These are phyloP conservation scores for Sclerodermus sp. DNA, from an alignment of 2,888 invertebrate genomes.

Conservation along the genomic window DNA sequence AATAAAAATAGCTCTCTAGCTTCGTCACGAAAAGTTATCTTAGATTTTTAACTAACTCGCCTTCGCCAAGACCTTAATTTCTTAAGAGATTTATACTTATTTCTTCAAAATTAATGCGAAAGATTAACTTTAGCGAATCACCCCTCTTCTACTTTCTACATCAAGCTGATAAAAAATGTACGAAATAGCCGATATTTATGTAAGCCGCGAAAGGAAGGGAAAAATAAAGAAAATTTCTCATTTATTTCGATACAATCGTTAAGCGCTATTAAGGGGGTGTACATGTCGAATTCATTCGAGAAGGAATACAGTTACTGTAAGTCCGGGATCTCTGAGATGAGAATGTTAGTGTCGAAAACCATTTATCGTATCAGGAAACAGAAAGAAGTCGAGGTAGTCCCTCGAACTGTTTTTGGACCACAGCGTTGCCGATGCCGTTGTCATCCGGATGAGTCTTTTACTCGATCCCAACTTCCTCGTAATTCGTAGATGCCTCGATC, in stretches of 20 bases:
- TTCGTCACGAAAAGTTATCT: constrained; percentile 11
- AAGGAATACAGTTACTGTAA: constrained; percentile 15
- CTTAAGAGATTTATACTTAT: too few relatives aligned
- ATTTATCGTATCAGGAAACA: constrained; percentile 45
- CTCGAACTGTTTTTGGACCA: constrained; percentile 55
- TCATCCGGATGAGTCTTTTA: constrained; percentile 24
- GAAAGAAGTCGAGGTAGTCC: constrained; percentile 31
- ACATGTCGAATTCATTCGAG: neutral
- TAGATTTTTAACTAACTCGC: too few relatives aligned
- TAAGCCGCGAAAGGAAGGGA: too few relatives aligned
- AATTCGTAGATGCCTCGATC: constrained; percentile 60
- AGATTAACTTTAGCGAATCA: too few relatives aligned
- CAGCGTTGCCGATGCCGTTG: constrained; percentile 36
- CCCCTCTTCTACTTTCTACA: too few relatives aligned
- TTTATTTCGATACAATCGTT: too few relatives aligned
- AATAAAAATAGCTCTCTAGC: constrained; percentile 27
- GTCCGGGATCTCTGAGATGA: constrained; percentile 45
- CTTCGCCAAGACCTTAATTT: too few relatives aligned
- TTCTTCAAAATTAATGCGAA: too few relatives aligned
- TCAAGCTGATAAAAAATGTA: too few relatives aligned
- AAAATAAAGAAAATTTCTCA: too few relatives aligned
- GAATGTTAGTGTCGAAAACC: constrained; percentile 41
- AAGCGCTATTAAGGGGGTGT: too few relatives aligned
- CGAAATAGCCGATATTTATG: too few relatives aligned
- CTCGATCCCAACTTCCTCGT: constrained; percentile 60